Evolutionary conservation across 1,140 invertebrate genomes (phyloP), one percentile per base, ranked within the genome.

Genomic region (Gonioctena quinquepunctata): DNA sequence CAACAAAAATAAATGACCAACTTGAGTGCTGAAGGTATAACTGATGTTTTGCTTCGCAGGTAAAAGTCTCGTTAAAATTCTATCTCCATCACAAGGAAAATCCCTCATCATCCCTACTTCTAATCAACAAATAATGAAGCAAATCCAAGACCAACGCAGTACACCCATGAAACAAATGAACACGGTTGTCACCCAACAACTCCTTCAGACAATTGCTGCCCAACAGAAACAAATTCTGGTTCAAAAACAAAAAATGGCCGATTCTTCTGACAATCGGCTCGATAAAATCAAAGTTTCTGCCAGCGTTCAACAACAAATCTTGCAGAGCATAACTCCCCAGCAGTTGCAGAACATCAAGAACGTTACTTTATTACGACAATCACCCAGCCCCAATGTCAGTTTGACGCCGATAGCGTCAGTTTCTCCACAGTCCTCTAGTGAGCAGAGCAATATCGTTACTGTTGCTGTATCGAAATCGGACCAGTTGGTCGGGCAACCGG

Each of bases 1-100:
- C n/a, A n/a, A n/a, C n/a, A n/a, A n/a, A n/a, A n/a, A n/a, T n/a
- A n/a, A n/a, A n/a, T n/a, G n/a, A n/a, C n/a, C n/a, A n/a, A n/a
- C n/a, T n/a, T n/a, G n/a, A n/a, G n/a, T n/a, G n/a, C n/a, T n/a
- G n/a, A n/a, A n/a, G n/a, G n/a, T n/a, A n/a, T n/a, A n/a, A n/a
- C n/a, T n/a, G n/a, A n/a, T 42, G 8, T 42, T 19, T 16, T 18
- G 19, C 18, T 42, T n/a, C 11, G 13, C 52, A 62, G 60, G 60
- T 62, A 82, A 82, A 67, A 75, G 75, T 62, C 64, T 83, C 28
- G 80, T 83, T 2, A 82, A 82, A 79, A 82, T 83, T 59, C 70
- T 83, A 59, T 80, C 79, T 6, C 75, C 80, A 4, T 77, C 75
- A 26, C 79, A 79, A 65, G 74, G 77, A 2, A 83, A 83, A 70